Percentiles rank a stretch among this genome's conserved stretches.
phyloP scores from a whole-genome alignment of 1,140 invertebrate species.

The Dendrolimus punctatus region DNA sequence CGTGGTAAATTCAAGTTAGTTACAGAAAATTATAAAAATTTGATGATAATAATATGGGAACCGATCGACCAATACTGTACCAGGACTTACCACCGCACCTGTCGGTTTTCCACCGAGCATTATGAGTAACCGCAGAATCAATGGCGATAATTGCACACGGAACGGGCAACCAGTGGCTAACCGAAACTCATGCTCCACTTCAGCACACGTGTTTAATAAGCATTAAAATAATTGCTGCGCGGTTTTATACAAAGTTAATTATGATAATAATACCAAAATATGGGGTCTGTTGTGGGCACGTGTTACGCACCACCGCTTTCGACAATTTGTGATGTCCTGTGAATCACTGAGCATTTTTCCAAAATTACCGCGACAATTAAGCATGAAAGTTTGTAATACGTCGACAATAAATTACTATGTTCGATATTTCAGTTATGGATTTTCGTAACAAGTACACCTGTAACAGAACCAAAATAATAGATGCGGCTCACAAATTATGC shows the following conservation, averaged over 20 bases:
- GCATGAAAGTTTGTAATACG: conserved; percentile 5
- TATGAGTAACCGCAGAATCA: conserved; percentile 48
- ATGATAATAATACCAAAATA: conserved; percentile 47
- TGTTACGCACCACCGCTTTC: conserved; percentile 40
- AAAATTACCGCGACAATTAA: not conserved
- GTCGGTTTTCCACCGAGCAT: conserved; percentile 22
- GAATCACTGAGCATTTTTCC: conserved; percentile 11
- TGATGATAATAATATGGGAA: not conserved
- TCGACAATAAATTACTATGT: not conserved
- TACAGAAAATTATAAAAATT: too few species aligned
- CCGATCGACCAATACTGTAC: conserved; percentile 8
- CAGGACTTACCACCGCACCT: conserved; percentile 30
- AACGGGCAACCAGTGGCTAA: conserved; percentile 29
- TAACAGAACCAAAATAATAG: too few species aligned
- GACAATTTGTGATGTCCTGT: conserved; percentile 63
- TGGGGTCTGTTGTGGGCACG: conserved; percentile 41
- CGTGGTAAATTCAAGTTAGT: too few species aligned
- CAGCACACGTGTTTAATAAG: conserved; percentile 61
- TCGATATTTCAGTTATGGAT: too few species aligned
- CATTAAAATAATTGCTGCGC: conserved; percentile 57
- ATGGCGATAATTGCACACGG: conserved; percentile 58
- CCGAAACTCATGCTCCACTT: conserved; percentile 39
- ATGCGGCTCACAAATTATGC: too few species aligned
- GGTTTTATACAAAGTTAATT: conserved; percentile 65
- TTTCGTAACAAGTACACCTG: too few species aligned